Base-by-base conservation (phyloP, 2,113 vertebrate genomes). In the Brachionichthys hirsutus region DNA sequence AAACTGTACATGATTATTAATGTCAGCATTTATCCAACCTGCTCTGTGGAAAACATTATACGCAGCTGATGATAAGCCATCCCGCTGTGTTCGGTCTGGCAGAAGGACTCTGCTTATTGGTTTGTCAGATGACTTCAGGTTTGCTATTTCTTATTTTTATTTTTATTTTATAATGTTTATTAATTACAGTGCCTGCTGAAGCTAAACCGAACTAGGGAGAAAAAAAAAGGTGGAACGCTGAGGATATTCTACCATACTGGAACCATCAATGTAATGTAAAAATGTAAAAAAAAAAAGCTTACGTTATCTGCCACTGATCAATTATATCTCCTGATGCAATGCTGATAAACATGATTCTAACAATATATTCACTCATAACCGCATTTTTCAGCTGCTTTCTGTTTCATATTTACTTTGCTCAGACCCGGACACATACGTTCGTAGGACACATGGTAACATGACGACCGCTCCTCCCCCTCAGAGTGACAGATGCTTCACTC, bases 401-500 rank as follows among this genome's bases (percentile, higher is more conserved):
- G 34, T 47, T 42, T 13, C 22, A 6, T 50, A 22, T 51, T 61
- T 50, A 58, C 45, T 75, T 79, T 72, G 56, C 62, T 59, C 41
- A 59, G 60, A 61, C 67, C 63, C 64, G 35, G 18, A 18, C 56
- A 54, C 49, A n/a, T 51, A 58, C 49, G 19, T 46, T 56, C 38
- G 53, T 42, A 76, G 44, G 69, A 46, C 44, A 63, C 20, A 54
- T 35, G 22, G 77, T 81, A 86, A 88, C 54, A 74, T 30, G 71
- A 85, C 53, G 53, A 75, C 56, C 40, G 12, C 19, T 7, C 10
- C 1, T 4, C 16, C n/a, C 9, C 12, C 1, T 6, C 17, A 12
- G 62, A 79, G 74, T 66, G 77, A 80, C 87, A 89, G 87, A 84
- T 83, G 87, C 78, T 78, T 73, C 82, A 67, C 79, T 69, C 55